Evolutionary conservation across 2,113 vertebrate species (phyloP).

Genomic region (Gallinago undulata): DNA sequence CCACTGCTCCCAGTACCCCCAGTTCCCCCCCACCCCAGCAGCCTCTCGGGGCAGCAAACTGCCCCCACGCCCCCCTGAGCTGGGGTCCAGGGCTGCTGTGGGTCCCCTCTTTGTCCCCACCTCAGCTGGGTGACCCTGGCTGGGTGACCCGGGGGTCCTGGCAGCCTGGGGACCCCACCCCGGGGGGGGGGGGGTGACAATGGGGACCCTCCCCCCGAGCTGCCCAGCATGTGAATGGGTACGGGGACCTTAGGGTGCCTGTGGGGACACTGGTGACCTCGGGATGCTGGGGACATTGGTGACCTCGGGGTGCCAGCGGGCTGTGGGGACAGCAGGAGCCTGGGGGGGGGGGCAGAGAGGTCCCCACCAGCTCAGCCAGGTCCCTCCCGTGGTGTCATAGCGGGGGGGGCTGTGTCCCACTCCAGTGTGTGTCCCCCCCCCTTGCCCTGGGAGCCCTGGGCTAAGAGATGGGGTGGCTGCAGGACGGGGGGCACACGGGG

Average conservation of each 20-base stretch:
- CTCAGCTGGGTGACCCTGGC: neutral
- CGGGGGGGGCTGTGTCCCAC: neutral
- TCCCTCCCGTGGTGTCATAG: fast-evolving
- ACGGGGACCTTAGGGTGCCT: neutral
- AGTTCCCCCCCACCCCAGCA: too few species aligned
- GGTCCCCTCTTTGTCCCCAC: neutral
- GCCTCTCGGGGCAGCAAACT: neutral
- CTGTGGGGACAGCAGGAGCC: too few species aligned
- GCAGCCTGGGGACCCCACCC: neutral
- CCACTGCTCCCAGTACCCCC: neutral
- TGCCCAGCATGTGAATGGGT: neutral
- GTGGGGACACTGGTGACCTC: neutral
- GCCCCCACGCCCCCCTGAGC: neutral
- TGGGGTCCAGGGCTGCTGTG: neutral
- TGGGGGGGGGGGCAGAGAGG: too few species aligned
- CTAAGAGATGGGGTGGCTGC: neutral
- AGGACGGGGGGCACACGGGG: fast-evolving
- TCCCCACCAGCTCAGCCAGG: neutral
- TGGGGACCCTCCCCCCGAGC: fast-evolving
- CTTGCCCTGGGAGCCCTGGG: neutral
- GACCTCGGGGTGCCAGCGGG: neutral
- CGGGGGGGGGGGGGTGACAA: neutral
- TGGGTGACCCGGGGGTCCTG: neutral
- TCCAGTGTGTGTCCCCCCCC: neutral
- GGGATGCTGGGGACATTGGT: neutral